phyloP scores from a whole-genome alignment of 2,797 vertebrate genomes.

The Rhabdophis nuchalis region DNA sequence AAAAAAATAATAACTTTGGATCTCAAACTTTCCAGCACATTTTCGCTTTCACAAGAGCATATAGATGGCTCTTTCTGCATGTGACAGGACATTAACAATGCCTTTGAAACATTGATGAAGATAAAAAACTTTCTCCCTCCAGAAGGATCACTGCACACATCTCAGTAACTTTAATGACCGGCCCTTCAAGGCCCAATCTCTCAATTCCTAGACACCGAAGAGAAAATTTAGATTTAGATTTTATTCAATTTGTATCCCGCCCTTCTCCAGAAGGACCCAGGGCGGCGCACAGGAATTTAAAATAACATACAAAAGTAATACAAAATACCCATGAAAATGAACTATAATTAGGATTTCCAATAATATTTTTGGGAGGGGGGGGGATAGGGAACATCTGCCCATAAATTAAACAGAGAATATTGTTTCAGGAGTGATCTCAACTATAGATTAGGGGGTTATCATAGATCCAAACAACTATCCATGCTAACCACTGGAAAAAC shows the following conservation, averaged over 20 bases:
- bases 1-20: background rate
- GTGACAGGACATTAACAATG: background rate
- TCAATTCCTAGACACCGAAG: background rate
- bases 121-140: background rate
- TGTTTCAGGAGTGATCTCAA: slow-evolving; percentile 1
- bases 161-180: background rate
- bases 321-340: too few species aligned
- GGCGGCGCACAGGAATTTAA: too few species aligned
- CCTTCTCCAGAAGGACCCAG: too few species aligned
- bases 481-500: background rate
- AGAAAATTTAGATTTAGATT: too few species aligned
- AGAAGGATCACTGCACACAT: background rate
- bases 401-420: background rate
- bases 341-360: background rate
- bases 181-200: background rate
- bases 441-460: background rate
- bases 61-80: background rate
- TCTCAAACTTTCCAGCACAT: background rate
- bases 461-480: background rate
- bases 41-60: background rate
- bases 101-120: background rate
- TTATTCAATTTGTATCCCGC: too few species aligned
- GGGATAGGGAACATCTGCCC: background rate
- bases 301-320: too few species aligned
- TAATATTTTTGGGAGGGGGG: background rate